Evolutionary conservation across 2,888 invertebrate genomes (phyloP), one percentile per base, ranked within the genome.

Genomic region (Gnatocerus cornutus): DNA sequence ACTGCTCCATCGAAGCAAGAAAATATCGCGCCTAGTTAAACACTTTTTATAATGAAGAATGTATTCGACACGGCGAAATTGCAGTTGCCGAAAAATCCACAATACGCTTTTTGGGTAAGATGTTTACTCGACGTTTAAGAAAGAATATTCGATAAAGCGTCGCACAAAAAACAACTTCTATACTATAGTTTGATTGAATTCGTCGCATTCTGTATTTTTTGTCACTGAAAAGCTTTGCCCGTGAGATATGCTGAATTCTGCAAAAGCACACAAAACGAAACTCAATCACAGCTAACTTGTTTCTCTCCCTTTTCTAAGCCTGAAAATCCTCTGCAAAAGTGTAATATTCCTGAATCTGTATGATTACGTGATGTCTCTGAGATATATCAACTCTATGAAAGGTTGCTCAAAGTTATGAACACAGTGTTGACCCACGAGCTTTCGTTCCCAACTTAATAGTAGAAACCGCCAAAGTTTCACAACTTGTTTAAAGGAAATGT

Each of bases 241-340:
- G 59, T 46, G 59, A 59, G 45, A 33, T 45, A 59, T 59, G 30
- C 59, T 43, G 59, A 59, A 46, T 45, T 59, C 33, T 46, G 45
- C 10, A 58, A 59, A 53, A 39, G 46, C 46, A 30, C 27, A 43
- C 33, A 46, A 30, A 14, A 46, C 29, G 30, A 45, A 63, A 63
- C 63, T 45, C 63, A 53, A 53, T 63, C 63, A 63, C 52, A 27
- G 63, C 53, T 63, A 63, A 63, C 63, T 63, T 63, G 63, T 63
- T 63, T 63, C 53, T 48, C 45, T 52, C 39, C 62, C 45, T 63
- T 63, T 48, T 43, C 16, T 48, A 62, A 62, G 50, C 39, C 43
- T 41, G 53, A 53, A 33, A 52, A 62, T 50, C 30, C 16, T 43
- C 37, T 12, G 63, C 13, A 41, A 63, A 63, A 63, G 63, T 45